These are phyloP conservation scores for Ceryle rudis DNA, from an alignment of 2,797 vertebrate genomes.

Conservation along the genomic window DNA sequence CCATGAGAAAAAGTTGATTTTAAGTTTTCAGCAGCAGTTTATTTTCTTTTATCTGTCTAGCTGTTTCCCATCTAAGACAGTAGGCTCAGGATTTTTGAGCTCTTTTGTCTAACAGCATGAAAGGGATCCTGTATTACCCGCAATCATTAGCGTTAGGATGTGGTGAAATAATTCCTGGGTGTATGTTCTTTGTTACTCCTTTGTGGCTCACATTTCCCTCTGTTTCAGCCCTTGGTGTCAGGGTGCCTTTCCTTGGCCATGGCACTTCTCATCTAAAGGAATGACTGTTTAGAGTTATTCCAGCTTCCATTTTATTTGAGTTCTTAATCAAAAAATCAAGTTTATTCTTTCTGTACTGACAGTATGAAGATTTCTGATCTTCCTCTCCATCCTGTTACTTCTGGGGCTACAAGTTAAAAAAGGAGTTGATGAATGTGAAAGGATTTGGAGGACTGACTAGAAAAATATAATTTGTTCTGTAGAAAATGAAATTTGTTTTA, in stretches of 20 bases:
- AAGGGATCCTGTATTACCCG: background rate
- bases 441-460: background rate
- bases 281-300: background rate
- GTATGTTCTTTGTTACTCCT: background rate
- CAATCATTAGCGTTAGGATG: background rate
- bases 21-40: background rate
- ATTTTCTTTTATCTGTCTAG: background rate
- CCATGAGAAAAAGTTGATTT: background rate
- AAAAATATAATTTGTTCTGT: background rate
- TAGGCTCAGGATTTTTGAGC: background rate
- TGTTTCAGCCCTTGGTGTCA: background rate
- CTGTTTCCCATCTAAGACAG: background rate
- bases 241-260: background rate
- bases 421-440: background rate
- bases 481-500: background rate
- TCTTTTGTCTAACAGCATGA: background rate
- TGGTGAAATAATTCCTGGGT: background rate
- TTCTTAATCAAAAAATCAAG: background rate
- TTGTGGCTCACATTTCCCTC: rapidly evolving
- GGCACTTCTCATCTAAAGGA: background rate
- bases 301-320: background rate
- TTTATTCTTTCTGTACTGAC: background rate
- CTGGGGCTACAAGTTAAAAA: background rate
- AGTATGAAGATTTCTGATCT: background rate
- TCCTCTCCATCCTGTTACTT: background rate